phyloP scores from a whole-genome alignment of 2,888 invertebrate species.

The Gryllus longicercus region DNA sequence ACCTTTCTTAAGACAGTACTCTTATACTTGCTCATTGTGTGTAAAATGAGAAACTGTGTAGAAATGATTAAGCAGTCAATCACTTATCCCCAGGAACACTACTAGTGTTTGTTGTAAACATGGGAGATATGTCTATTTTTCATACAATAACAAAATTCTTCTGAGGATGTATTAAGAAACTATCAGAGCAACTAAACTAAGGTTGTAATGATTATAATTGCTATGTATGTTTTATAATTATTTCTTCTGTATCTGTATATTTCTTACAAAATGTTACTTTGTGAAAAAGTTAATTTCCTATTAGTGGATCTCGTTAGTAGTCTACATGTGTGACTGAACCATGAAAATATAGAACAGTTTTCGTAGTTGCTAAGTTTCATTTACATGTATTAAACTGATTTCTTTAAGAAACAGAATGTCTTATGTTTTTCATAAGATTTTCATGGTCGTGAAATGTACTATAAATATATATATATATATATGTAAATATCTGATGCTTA shows the following conservation, averaged over 20 bases:
- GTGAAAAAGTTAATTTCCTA: background rate
- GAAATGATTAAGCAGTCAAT: background rate
- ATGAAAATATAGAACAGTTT: background rate
- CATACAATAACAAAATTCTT: conserved; percentile 1
- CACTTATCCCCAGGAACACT: background rate
- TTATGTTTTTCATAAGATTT: background rate
- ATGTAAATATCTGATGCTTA: conserved; percentile 22
- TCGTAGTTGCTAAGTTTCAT: background rate
- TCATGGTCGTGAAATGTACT: conserved; percentile 12
- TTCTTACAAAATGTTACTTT: background rate
- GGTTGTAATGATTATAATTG: no score
- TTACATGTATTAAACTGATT: background rate
- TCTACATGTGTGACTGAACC: background rate
- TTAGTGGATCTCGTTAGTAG: background rate
- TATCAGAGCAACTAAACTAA: no score
- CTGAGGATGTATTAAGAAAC: background rate
- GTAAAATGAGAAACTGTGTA: background rate
- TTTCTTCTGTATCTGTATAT: background rate
- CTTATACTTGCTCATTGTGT: conserved; percentile 11
- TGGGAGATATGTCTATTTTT: background rate
- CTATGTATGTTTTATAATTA: background rate
- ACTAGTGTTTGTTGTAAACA: background rate
- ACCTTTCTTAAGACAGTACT: conserved; percentile 5
- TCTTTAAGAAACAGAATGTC: background rate
- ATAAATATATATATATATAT: conserved; percentile 19